Evolutionary conservation across 2,888 invertebrate species (phyloP), one percentile per base, ranked within the genome.

Genomic region (Sphaerophoria taeniata): DNA sequence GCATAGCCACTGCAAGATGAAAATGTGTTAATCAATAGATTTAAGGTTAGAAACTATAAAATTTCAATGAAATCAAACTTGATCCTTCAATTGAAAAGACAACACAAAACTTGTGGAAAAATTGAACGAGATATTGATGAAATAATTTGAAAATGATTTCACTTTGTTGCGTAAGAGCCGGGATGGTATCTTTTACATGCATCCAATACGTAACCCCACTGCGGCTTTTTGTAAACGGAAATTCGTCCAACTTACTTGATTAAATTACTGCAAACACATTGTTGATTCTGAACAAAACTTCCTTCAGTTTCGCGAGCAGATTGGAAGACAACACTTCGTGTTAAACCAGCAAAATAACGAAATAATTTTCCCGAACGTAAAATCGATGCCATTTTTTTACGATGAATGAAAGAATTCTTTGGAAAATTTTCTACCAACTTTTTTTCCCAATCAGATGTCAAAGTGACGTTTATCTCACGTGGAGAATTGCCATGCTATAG

Each of bases 351-450:
- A 89, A 96, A 95, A 91, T 95, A 95, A 87, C 95, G 94, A 87
- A 96, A 93, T 92, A 96, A 95, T 92, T 96, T 96, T 45, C 95
- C 95, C 71, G 96, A 95, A 89, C 96, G 93, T 53, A 92, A 87
- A 80, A 92, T 92, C 86, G 92, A 91, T 86, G 92, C 91, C 92
- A 92, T 92, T 69, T 87, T 88, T 24, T 56, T 24, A 24, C 24
- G 24, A 56, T 78, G 73, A 73, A 47, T 61, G 53, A 65, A 60
- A 71, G 53, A 51, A 39, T n/a, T 9, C 14, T 47, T 47, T 33
- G 33, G 43, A 60, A 76, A 74, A 58, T 65, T 43, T 63, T 76
- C 45, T 51, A 56, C 76, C 24, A 53, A 58, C 45, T 70, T 49
- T 58, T 36, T 55, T 49, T 58, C 24, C 31, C 33, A 9, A 6